Percentiles rank a stretch among this genome's conserved stretches.
Evolutionary conservation across 30 jellyfish, hydroid and myxozoan species (phyloP).

Genomic region (Hydractinia symbiolongicarpus): DNA sequence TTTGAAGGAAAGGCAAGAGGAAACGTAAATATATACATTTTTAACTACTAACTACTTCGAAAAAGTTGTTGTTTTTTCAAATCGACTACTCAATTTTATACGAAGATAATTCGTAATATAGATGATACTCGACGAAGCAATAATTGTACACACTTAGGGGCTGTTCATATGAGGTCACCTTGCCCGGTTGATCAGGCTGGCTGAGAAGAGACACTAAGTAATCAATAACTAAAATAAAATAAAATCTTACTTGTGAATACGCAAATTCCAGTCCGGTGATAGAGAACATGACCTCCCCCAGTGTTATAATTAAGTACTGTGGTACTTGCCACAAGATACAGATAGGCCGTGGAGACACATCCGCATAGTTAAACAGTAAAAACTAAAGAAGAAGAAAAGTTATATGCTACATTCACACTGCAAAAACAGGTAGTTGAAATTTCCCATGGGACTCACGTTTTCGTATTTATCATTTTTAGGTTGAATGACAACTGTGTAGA

Average conservation of each 20-base stretch:
- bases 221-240: background rate
- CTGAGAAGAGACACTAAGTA: too few species aligned
- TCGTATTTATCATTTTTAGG: conserved; percentile 36
- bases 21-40: too few species aligned
- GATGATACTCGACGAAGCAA: too few species aligned
- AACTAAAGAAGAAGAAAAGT: conserved; percentile 33
- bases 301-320: conserved; percentile 79
- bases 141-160: too few species aligned
- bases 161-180: too few species aligned
- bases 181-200: too few species aligned
- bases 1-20: too few species aligned
- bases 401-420: background rate
- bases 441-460: background rate
- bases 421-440: background rate
- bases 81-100: too few species aligned
- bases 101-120: too few species aligned
- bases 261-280: conserved; percentile 99
- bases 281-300: conserved; percentile 97
- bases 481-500: conserved; percentile 91
- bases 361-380: conserved; percentile 63
- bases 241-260: conserved; percentile 76
- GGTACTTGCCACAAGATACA: conserved; percentile 97
- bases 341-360: conserved; percentile 97
- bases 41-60: too few species aligned
- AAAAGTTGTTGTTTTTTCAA: too few species aligned